Evolutionary conservation across 2,113 vertebrate genomes (phyloP).

Genomic region (Myotis lucifugus): DNA sequence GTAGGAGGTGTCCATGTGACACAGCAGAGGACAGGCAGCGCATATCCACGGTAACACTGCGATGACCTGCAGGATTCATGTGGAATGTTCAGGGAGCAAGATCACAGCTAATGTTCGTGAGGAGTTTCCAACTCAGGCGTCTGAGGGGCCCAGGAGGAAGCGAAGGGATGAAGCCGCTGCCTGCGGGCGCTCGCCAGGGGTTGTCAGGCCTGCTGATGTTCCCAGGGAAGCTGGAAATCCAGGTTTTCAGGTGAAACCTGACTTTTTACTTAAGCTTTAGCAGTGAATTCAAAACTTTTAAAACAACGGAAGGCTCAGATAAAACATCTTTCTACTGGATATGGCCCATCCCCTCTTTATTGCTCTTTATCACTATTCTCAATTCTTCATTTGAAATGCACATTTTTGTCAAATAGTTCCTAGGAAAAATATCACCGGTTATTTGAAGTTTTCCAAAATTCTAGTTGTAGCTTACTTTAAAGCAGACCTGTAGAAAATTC

Average conservation of each 20-base stretch:
- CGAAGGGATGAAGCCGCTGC: too few species aligned
- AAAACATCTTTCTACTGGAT: background rate
- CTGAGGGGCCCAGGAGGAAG: background rate
- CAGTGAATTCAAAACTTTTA: background rate
- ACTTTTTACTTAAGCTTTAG: background rate
- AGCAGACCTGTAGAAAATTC: background rate
- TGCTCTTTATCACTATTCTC: background rate
- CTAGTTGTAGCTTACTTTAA: background rate
- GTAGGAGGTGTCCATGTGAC: background rate
- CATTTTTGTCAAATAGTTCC: background rate
- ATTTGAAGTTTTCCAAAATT: background rate
- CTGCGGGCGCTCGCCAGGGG: fast-evolving
- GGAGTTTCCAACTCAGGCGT: background rate
- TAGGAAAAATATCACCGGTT: background rate
- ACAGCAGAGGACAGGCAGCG: background rate
- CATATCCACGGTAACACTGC: background rate
- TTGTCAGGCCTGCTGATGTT: background rate
- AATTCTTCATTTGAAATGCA: background rate
- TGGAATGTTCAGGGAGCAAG: background rate
- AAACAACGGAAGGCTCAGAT: background rate
- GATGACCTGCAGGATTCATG: background rate
- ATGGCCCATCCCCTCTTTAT: background rate
- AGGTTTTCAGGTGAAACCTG: background rate
- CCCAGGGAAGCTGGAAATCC: background rate
- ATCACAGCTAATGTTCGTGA: background rate